Evolutionary conservation across 2,797 vertebrate species (phyloP).

Genomic region (Capromys pilorides): DNA sequence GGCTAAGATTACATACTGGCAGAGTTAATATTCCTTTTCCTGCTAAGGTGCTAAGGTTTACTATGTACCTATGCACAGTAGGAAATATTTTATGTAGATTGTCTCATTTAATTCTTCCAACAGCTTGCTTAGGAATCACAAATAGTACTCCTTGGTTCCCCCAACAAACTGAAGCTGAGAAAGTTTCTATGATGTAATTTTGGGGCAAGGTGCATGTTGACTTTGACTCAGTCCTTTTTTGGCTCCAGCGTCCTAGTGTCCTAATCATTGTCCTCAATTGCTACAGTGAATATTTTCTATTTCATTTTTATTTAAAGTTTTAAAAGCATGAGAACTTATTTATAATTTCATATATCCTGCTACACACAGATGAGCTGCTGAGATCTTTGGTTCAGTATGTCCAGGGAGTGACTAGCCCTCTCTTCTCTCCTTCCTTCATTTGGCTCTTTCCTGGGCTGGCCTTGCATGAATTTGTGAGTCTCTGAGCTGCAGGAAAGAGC

Average conservation of each 20-base stretch:
- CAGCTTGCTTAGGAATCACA: neutral
- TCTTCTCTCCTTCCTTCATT: neutral
- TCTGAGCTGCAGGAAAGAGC: conserved; percentile 51
- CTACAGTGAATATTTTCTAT: conserved; percentile 37
- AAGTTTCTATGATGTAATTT: conserved; percentile 5
- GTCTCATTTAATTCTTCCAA: neutral
- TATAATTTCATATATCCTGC: neutral
- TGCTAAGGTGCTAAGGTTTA: conserved; percentile 5
- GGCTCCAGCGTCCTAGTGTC: neutral
- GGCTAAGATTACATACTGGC: neutral
- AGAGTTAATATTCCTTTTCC: conserved; percentile 23
- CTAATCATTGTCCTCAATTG: neutral
- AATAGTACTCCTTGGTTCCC: neutral
- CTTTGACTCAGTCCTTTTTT: neutral
- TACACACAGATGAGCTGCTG: neutral
- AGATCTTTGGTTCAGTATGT: neutral
- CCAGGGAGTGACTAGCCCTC: neutral
- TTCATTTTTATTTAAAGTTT: conserved; percentile 1
- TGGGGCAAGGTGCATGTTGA: neutral
- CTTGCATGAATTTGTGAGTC: conserved; percentile 29
- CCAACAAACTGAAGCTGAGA: neutral
- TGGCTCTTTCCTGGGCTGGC: neutral
- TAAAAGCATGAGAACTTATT: neutral
- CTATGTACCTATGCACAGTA: neutral
- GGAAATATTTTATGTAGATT: neutral